Conservation (phyloP, 2,797 vertebrate species). For the Eutrigla gurnardus region DNA sequence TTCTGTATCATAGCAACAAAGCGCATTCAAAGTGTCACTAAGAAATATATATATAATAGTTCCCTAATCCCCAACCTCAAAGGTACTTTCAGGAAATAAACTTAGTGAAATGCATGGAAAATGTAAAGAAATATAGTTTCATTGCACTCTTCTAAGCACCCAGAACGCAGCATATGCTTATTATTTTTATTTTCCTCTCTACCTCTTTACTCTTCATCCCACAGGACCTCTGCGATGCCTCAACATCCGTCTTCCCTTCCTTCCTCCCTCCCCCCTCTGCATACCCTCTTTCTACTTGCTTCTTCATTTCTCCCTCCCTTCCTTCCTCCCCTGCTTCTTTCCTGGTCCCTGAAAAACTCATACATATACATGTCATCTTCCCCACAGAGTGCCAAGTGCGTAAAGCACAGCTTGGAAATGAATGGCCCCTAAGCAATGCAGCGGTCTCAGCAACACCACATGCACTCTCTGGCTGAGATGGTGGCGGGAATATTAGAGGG, state of each 20-base stretch:
- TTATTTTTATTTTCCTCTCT: conserved; percentile 13
- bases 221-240: conserved; percentile 1
- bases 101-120: background rate
- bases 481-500: background rate
- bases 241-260: conserved; percentile 3
- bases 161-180: conserved; percentile 3
- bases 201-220: background rate
- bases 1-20: too few species aligned
- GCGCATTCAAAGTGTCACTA: too few species aligned
- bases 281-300: background rate
- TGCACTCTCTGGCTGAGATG: conserved; percentile 17
- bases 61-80: too few species aligned
- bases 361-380: conserved; percentile 64
- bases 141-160: background rate
- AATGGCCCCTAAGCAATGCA: conserved; percentile 61
- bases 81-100: background rate
- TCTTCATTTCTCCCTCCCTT: conserved; percentile 14
- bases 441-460: conserved; percentile 17
- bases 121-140: background rate
- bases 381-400: conserved; percentile 34
- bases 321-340: conserved; percentile 12
- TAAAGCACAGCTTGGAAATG: conserved; percentile 70
- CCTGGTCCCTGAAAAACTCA: conserved; percentile 45
- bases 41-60: too few species aligned
- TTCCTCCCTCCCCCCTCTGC: background rate